phyloP scores from a whole-genome alignment of 2,113 vertebrate genomes.

The Toxotes jaculatrix region DNA sequence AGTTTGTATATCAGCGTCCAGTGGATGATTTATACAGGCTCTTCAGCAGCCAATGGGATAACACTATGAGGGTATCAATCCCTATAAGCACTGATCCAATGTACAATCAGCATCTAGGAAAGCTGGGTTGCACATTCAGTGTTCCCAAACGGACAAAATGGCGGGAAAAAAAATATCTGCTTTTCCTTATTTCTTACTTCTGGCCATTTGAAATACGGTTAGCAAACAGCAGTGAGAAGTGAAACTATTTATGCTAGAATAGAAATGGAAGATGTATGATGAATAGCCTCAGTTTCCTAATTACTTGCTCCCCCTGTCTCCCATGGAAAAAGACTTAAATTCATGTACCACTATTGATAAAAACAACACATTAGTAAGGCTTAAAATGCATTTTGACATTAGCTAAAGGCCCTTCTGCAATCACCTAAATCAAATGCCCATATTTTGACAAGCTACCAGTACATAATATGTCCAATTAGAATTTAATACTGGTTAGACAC shows the following conservation, averaged over 20 bases:
- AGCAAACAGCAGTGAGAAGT: neutral
- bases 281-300: constrained; percentile 13
- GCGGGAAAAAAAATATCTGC: neutral
- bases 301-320: neutral
- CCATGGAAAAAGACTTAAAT: constrained; percentile 5
- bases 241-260: constrained; percentile 9
- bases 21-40: constrained; percentile 81
- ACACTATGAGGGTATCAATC: constrained; percentile 80
- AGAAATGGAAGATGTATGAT: constrained; percentile 25
- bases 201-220: constrained; percentile 11
- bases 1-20: constrained; percentile 77
- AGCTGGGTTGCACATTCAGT: constrained; percentile 73
- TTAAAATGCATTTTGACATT: constrained; percentile 61
- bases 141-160: constrained; percentile 68
- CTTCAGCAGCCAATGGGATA: constrained; percentile 65
- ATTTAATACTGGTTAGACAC: constrained; percentile 72
- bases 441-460: constrained; percentile 79
- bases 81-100: constrained; percentile 80
- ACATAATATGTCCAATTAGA: constrained; percentile 79
- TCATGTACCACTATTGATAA: constrained; percentile 13
- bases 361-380: constrained; percentile 42
- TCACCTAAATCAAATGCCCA: constrained; percentile 64
- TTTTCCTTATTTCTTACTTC: constrained; percentile 22
- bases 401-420: constrained; percentile 52
- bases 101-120: constrained; percentile 72